A percentile compares a stretch with the other conserved stretches of the same genome.
These are phyloP conservation scores for Xanthorhoe spadicearia DNA, from an alignment of 2,888 invertebrate species.

Conservation along the genomic window DNA sequence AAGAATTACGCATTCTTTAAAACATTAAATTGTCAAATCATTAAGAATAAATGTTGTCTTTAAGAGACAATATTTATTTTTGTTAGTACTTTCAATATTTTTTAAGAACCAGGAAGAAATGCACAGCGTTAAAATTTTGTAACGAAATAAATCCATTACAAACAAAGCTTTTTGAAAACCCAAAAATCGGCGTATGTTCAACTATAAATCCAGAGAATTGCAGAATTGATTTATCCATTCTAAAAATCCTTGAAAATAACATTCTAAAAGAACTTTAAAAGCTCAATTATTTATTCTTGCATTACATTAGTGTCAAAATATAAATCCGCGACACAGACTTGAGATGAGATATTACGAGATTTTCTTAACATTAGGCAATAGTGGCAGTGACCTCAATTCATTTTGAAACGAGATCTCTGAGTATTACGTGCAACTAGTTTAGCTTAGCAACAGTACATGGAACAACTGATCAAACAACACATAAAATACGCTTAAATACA, in stretches of 20 bases:
- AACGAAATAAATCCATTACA: too few relatives aligned
- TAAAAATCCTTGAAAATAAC: not conserved
- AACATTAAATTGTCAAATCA: too few relatives aligned
- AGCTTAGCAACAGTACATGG: slow-evolving; percentile 17
- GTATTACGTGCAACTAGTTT: slow-evolving; percentile 25
- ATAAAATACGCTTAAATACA: slow-evolving; percentile 9
- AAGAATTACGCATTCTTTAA: too few relatives aligned
- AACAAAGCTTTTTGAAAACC: too few relatives aligned
- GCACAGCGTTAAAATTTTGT: too few relatives aligned
- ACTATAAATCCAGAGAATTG: not conserved
- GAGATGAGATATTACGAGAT: slow-evolving; percentile 16
- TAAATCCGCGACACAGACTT: not conserved
- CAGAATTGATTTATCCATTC: not conserved
- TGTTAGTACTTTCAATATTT: too few relatives aligned
- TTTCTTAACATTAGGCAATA: slow-evolving; percentile 36
- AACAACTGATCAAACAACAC: slow-evolving; percentile 27
- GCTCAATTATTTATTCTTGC: not conserved
- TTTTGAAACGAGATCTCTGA: slow-evolving; percentile 29
- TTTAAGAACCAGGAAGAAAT: too few relatives aligned
- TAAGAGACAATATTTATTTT: too few relatives aligned
- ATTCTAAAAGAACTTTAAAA: not conserved
- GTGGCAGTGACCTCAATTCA: slow-evolving; percentile 41
- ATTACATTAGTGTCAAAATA: slow-evolving; percentile 6
- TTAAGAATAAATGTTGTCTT: too few relatives aligned
- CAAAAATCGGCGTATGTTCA: too few relatives aligned